A percentile compares a stretch with the other conserved stretches of the same genome.
phyloP scores from a whole-genome alignment of 1,140 invertebrate genomes.

The Araneus ventricosus region DNA sequence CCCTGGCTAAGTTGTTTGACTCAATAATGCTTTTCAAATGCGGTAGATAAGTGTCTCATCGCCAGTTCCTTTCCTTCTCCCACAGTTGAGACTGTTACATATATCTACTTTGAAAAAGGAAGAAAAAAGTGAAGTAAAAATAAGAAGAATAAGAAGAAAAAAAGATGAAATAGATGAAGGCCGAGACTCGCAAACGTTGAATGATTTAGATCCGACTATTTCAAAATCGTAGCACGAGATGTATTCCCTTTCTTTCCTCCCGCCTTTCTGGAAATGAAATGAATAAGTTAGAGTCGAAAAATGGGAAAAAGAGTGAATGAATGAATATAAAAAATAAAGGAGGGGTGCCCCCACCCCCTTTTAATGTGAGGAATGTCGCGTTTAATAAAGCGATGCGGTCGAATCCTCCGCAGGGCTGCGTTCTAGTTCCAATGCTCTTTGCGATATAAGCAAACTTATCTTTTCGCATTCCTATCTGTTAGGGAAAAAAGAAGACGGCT shows the following conservation, averaged over 20 bases:
- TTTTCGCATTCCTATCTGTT: constrained; percentile 30
- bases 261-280: background rate
- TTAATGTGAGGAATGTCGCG: constrained; percentile 38
- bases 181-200: background rate
- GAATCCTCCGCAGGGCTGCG: background rate
- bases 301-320: constrained; percentile 25
- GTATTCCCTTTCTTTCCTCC: background rate
- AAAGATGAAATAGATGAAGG: constrained; percentile 25
- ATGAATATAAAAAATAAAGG: background rate
- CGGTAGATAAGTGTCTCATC: constrained; percentile 33
- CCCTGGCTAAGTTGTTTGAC: constrained; percentile 26
- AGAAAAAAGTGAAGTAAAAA: background rate
- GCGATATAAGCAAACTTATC: constrained; percentile 16
- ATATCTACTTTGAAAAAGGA: constrained; percentile 9
- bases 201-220: constrained; percentile 43
- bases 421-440: background rate
- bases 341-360: background rate
- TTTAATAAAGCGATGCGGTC: constrained; percentile 41
- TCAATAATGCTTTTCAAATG: constrained; percentile 37
- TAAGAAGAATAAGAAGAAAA: background rate
- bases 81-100: background rate
- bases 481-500: background rate
- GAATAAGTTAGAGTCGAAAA: constrained; percentile 41
- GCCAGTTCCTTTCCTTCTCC: background rate
- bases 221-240: background rate